Percentiles rank a stretch among this genome's conserved stretches.
phyloP scores from a whole-genome alignment of 2,888 invertebrate genomes.

The Ochropacha duplaris region DNA sequence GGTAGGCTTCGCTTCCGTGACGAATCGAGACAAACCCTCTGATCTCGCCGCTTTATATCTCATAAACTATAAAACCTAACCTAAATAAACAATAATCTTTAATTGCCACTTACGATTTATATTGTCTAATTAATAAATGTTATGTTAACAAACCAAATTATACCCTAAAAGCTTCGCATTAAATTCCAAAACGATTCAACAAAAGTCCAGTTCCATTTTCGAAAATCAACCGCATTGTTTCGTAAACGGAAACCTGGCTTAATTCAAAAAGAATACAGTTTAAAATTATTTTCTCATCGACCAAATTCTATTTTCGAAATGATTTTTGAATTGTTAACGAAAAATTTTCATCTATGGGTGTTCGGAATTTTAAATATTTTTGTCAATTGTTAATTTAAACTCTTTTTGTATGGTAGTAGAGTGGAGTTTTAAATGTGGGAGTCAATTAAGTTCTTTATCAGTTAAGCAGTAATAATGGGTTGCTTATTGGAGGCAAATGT shows the following conservation, averaged over 20 bases:
- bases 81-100: constrained; percentile 35
- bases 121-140: constrained; percentile 27
- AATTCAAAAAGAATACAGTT: background rate
- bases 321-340: background rate
- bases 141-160: constrained; percentile 15
- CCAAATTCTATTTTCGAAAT: constrained; percentile 7
- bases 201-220: background rate
- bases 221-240: background rate
- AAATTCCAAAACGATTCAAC: constrained; percentile 3
- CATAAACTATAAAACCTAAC: constrained; percentile 24
- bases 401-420: background rate
- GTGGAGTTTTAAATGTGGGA: constrained; percentile 5
- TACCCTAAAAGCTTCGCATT: constrained; percentile 6
- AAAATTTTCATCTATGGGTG: background rate
- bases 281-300: constrained; percentile 3
- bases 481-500: constrained; percentile 63
- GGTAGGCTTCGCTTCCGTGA: constrained; percentile 29
- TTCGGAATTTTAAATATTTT: constrained; percentile 18
- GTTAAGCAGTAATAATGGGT: constrained; percentile 50
- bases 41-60: constrained; percentile 15
- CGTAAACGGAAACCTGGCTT: background rate
- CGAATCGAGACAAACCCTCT: constrained; percentile 17
- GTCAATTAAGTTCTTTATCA: constrained; percentile 42
- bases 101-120: constrained; percentile 28
- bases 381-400: constrained; percentile 6